These are phyloP conservation scores for Pteropus rufus DNA, from an alignment of 2,797 vertebrate species.

Conservation along the genomic window DNA sequence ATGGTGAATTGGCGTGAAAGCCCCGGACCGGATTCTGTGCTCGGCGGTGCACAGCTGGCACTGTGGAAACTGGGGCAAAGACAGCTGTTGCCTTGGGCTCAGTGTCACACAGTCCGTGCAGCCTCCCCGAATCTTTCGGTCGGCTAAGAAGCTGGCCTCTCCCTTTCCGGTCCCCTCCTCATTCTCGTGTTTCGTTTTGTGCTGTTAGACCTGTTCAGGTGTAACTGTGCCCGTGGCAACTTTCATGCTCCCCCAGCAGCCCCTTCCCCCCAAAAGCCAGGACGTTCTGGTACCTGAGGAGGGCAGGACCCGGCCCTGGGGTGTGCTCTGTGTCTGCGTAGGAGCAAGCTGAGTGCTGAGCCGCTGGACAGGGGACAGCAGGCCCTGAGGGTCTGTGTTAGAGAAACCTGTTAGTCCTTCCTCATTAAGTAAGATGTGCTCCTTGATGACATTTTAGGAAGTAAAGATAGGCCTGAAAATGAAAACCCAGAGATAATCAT, in stretches of 20 bases:
- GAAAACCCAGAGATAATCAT: background rate
- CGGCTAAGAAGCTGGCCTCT: background rate
- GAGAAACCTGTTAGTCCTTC: background rate
- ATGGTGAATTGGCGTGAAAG: rapidly evolving
- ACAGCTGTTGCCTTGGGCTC: rapidly evolving
- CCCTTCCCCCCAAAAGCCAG: background rate
- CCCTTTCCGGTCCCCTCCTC: background rate
- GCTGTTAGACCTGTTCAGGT: background rate
- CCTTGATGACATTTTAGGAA: background rate
- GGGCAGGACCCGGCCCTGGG: rapidly evolving
- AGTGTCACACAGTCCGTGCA: rapidly evolving
- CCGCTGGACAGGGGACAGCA: background rate
- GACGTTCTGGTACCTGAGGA: background rate
- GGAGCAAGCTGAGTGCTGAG: background rate
- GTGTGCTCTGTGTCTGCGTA: background rate
- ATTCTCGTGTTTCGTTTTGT: background rate
- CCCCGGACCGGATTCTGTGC: background rate
- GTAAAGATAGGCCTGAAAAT: background rate
- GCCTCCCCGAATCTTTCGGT: background rate
- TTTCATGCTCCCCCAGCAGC: background rate
- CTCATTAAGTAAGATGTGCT: background rate
- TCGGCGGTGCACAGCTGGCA: rapidly evolving
- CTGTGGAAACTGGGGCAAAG: background rate
- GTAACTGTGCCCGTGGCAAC: background rate
- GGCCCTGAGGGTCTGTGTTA: background rate